These are phyloP conservation scores for Cerceris ruficornis DNA, from an alignment of 2,888 invertebrate species.

Conservation along the genomic window DNA sequence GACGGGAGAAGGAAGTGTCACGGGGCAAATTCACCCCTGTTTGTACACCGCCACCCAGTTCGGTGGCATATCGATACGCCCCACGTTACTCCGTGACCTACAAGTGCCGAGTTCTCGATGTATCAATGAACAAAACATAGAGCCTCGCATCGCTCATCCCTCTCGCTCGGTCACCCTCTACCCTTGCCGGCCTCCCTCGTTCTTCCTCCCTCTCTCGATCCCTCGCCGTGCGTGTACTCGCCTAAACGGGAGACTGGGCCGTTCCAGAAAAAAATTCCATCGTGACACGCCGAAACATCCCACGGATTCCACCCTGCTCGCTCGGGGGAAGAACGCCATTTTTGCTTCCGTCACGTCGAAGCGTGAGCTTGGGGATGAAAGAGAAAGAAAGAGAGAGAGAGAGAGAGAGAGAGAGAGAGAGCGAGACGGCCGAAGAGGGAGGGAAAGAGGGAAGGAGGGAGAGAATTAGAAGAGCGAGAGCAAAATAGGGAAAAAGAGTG, in stretches of 20 bases:
- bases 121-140: conserved; percentile 55
- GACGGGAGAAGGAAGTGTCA: background rate
- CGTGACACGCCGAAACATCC: conserved; percentile 45
- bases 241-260: conserved; percentile 15
- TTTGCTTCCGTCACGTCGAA: conserved; percentile 46
- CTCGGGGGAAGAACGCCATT: conserved; percentile 31
- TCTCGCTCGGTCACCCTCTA: conserved; percentile 15
- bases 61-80: conserved; percentile 32
- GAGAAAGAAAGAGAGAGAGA: background rate
- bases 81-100: conserved; percentile 54
- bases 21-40: background rate
- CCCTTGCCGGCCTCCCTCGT: background rate
- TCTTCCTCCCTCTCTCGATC: no score
- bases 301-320: conserved; percentile 29
- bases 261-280: conserved; percentile 42
- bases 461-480: background rate
- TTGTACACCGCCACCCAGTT: background rate
- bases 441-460: background rate
- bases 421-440: background rate
- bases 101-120: conserved; percentile 51
- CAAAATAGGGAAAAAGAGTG: background rate
- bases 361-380: conserved; percentile 13
- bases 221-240: conserved; percentile 12
- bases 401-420: background rate
- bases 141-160: conserved; percentile 39